Evolutionary conservation across 1,140 invertebrate species (phyloP).

Genomic region (Bombus sibiricus): DNA sequence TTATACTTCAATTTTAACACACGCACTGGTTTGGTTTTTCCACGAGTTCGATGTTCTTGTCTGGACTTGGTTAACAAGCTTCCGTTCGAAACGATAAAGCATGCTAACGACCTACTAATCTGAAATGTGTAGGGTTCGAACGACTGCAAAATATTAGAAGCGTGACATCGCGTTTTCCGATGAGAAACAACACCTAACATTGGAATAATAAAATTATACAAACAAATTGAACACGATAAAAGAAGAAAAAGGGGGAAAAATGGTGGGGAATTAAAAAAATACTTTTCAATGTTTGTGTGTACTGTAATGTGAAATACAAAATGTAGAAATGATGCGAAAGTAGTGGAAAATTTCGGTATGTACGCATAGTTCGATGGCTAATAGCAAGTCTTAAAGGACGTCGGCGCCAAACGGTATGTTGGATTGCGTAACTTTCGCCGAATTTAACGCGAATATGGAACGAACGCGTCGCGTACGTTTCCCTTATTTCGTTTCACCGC

Average conservation of each 20-base stretch:
- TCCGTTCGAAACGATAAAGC: constrained; percentile 49
- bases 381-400: constrained; percentile 12
- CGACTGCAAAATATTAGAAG: constrained; percentile 18
- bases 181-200: background rate
- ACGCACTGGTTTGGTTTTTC: constrained; percentile 17
- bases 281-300: background rate
- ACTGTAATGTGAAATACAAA: background rate
- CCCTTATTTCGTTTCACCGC: constrained; percentile 32
- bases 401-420: background rate
- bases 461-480: constrained; percentile 34
- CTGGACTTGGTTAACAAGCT: constrained; percentile 48
- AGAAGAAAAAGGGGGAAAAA: too few species aligned
- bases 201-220: background rate
- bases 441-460: constrained; percentile 72
- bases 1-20: background rate
- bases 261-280: too few species aligned
- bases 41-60: constrained; percentile 45
- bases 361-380: background rate
- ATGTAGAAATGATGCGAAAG: background rate
- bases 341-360: background rate
- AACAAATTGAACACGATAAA: too few species aligned
- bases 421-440: constrained; percentile 73
- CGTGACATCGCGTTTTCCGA: background rate
- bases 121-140: constrained; percentile 35
- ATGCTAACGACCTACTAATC: constrained; percentile 52